Evolutionary conservation across 2,888 invertebrate species (phyloP).

Genomic region (Himalopsyche anomala): DNA sequence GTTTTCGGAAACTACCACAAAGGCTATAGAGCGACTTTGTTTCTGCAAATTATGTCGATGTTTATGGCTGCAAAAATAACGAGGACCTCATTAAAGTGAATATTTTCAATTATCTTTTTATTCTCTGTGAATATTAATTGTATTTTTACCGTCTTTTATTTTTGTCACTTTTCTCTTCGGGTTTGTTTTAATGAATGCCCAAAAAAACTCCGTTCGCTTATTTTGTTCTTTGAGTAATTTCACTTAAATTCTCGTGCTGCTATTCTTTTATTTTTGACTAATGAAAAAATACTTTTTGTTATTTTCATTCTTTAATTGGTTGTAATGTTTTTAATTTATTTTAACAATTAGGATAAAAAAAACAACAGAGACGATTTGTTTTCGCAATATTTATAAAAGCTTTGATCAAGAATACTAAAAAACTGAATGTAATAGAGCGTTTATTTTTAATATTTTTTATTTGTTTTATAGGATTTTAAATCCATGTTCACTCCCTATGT

Average conservation of each 20-base stretch:
- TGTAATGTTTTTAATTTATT: too few species aligned
- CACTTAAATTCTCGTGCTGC: not conserved
- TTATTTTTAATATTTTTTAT: too few species aligned
- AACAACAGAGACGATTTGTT: too few species aligned
- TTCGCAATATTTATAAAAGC: too few species aligned
- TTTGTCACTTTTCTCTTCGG: not conserved
- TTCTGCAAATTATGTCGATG: constrained; percentile 11
- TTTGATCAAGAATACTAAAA: too few species aligned
- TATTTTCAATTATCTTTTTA: constrained; percentile 19
- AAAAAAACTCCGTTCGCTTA: not conserved
- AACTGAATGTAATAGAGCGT: too few species aligned
- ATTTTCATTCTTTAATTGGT: too few species aligned
- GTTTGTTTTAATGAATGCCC: constrained; percentile 6
- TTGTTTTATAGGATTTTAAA: too few species aligned
- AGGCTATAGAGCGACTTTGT: constrained; percentile 10
- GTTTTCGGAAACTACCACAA: constrained; percentile 6
- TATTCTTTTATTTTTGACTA: not conserved
- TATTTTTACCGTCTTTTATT: not conserved
- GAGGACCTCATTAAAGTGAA: constrained; percentile 7
- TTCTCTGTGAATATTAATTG: constrained; percentile 17
- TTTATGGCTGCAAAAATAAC: constrained; percentile 19
- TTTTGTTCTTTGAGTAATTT: constrained; percentile 20
- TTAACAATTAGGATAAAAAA: too few species aligned
- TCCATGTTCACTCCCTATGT: too few species aligned
- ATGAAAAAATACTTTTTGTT: not conserved